Evolutionary conservation across 1,140 invertebrate species (phyloP).

Genomic region (Drepana arcuata): DNA sequence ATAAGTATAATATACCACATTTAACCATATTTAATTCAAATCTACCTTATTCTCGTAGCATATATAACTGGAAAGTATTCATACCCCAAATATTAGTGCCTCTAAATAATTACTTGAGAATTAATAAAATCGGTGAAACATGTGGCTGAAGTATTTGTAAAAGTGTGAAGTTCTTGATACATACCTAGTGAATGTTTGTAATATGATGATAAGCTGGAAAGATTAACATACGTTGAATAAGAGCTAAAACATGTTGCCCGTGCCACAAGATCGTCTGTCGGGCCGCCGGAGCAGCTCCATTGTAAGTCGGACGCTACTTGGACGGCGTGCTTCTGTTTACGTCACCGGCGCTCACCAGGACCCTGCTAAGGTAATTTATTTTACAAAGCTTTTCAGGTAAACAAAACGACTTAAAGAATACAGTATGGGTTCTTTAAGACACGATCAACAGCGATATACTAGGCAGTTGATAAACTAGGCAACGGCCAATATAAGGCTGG

Average conservation of each 20-base stretch:
- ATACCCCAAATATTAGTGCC: too few species aligned
- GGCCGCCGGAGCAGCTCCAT: slow-evolving; percentile 73
- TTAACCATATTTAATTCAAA: background rate
- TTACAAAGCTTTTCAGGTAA: background rate
- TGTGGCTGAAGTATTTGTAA: too few species aligned
- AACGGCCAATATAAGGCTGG: too few species aligned
- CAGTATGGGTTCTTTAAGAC: too few species aligned
- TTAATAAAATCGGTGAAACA: too few species aligned
- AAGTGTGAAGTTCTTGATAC: background rate
- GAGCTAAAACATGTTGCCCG: slow-evolving; percentile 45
- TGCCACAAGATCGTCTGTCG: slow-evolving; percentile 71
- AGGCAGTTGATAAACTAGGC: too few species aligned
- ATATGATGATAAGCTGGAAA: background rate
- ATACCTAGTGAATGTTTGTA: background rate
- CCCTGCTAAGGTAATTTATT: slow-evolving; percentile 65
- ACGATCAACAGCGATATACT: too few species aligned
- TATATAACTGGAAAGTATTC: too few species aligned
- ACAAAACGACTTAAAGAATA: background rate
- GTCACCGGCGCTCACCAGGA: slow-evolving; percentile 68
- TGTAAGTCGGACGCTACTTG: slow-evolving; percentile 72
- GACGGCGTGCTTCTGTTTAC: slow-evolving; percentile 70
- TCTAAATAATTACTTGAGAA: too few species aligned
- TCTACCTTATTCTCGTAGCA: too few species aligned
- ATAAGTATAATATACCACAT: background rate
- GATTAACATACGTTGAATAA: background rate